Evolutionary conservation across 2,888 invertebrate species (phyloP), one percentile per base, ranked within the genome.

Genomic region (Branchellion lobata): DNA sequence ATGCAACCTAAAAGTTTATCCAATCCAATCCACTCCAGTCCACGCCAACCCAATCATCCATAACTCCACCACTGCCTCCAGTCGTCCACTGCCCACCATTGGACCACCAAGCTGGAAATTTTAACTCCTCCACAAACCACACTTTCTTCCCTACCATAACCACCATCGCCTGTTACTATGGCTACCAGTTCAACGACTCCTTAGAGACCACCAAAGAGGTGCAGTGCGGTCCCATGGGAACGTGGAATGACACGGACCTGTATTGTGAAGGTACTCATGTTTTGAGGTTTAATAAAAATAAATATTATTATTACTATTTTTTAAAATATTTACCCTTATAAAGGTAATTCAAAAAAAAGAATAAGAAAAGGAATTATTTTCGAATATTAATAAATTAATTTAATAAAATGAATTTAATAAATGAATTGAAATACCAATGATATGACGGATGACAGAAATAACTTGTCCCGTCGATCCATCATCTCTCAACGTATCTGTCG

Each of bases 61-160:
- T n/a, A n/a, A n/a, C n/a, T n/a, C n/a, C n/a, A n/a, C n/a, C n/a
- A n/a, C n/a, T n/a, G n/a, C n/a, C 40, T 34, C 11, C 72, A 75
- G 75, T 53, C 1, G n/a, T 75, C 27, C 75, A 31, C 18, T 75
- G 75, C 27, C 75, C 75, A 2, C 51, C 27, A 3, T 53, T 75
- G 31, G n/a, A 31, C 51, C 21, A 24, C 0, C 18, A 18, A 0
- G 14, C 2, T 27, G 47, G 47, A 24, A 75, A 75, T 21, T 31
- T 75, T 11, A 53, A 27, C 24, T 14, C 53, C 21, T 75, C 75
- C 1, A 47, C 53, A 14, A 1, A 1, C 2, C 18, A 29, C 31
- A 75, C 75, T 1, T 29, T 11, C 1, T 75, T 29, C 53, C 27
- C 47, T 27, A 31, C 53, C 24, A 29, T 27, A 0, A 31, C 31